Evolutionary conservation across 37 sponge, comb jelly and placozoan genomes (phyloP).

Genomic region (Crambe crambe): DNA sequence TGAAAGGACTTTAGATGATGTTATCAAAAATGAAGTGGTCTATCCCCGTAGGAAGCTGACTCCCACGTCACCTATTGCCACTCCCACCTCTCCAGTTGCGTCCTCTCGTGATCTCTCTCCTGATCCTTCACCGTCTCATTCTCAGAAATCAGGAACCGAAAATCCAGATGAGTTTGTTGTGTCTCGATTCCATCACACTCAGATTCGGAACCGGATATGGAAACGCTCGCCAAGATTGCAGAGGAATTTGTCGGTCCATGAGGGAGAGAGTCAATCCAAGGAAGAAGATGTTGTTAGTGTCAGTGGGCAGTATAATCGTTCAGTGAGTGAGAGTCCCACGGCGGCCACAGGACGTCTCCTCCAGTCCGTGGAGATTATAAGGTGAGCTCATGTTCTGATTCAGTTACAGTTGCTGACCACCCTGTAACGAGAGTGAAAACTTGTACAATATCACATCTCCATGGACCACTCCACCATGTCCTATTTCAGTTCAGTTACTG

Average conservation of each 20-base stretch:
- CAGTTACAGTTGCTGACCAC: too few relatives aligned
- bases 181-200: conserved; percentile 8
- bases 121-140: not conserved
- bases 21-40: not conserved
- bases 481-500: too few relatives aligned
- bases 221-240: conserved; percentile 8
- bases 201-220: conserved; percentile 16
- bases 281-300: not conserved
- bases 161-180: not conserved
- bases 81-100: not conserved
- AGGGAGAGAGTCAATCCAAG: not conserved
- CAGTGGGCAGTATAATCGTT: not conserved
- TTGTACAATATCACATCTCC: too few relatives aligned
- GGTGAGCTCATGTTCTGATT: not conserved
- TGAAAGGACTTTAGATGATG: too few relatives aligned
- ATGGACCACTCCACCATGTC: too few relatives aligned
- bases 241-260: not conserved
- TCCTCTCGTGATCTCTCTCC: not conserved
- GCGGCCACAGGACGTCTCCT: not conserved
- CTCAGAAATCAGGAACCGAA: not conserved
- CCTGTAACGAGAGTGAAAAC: too few relatives aligned
- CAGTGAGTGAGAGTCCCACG: not conserved
- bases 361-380: not conserved
- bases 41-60: not conserved
- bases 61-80: not conserved